Evolutionary conservation across 2,797 vertebrate species (phyloP).

Genomic region (Labeo calbasu): DNA sequence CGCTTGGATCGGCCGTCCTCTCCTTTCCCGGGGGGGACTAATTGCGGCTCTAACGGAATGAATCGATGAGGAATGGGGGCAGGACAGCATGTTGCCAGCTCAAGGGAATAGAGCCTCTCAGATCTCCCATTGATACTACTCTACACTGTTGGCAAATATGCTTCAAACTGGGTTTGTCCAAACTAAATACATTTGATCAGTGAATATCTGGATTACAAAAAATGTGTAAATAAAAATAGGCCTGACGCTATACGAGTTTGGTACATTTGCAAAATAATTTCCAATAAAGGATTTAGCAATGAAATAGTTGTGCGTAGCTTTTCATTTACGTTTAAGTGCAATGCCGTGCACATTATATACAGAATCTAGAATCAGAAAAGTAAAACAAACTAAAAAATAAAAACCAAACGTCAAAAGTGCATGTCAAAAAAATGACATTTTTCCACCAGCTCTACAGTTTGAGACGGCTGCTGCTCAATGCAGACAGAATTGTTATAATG

Average conservation of each 20-base stretch:
- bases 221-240: neutral
- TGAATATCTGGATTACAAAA: neutral
- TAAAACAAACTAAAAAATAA: conserved; percentile 4
- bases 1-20: conserved; percentile 24
- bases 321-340: neutral
- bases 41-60: conserved; percentile 60
- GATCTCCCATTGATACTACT: conserved; percentile 40
- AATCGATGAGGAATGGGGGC: conserved; percentile 65
- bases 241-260: neutral
- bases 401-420: neutral
- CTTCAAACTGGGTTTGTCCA: conserved; percentile 23
- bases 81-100: conserved; percentile 50
- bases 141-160: conserved; percentile 49
- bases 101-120: conserved; percentile 43
- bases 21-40: conserved; percentile 52
- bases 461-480: neutral
- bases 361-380: neutral
- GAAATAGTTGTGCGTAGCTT: neutral
- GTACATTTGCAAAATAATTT: neutral
- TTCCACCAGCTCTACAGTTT: neutral
- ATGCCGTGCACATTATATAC: neutral
- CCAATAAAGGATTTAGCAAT: neutral
- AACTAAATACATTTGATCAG: conserved; percentile 2
- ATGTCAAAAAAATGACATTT: neutral
- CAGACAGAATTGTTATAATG: conserved; percentile 9